A percentile compares a stretch with the other conserved stretches of the same genome.
Evolutionary conservation across 2,113 vertebrate genomes (phyloP).

Genomic region (Rhagologus leucostigma): DNA sequence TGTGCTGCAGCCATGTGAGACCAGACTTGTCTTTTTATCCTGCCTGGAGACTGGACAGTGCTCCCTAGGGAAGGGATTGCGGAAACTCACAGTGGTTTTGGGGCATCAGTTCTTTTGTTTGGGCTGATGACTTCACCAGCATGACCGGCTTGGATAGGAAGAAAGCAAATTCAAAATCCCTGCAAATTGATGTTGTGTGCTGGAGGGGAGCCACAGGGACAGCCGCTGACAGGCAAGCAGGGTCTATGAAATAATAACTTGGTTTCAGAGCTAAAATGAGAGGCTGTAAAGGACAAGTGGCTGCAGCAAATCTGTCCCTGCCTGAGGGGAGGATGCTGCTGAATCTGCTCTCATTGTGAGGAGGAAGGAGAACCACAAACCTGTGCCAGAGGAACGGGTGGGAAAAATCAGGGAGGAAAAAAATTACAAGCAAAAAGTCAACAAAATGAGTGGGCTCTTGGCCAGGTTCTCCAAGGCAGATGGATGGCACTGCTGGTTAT

Average conservation of each 20-base stretch:
- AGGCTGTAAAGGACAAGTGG: neutral
- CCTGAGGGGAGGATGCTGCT: neutral
- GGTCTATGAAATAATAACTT: neutral
- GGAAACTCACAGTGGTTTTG: neutral
- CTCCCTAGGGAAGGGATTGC: neutral
- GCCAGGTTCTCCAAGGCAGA: conserved; percentile 36
- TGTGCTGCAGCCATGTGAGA: neutral
- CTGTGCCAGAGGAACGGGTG: neutral
- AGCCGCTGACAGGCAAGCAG: neutral
- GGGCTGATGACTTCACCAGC: neutral
- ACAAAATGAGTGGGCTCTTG: neutral
- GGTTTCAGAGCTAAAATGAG: neutral
- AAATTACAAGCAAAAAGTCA: neutral
- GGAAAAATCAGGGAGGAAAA: neutral
- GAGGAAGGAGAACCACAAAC: neutral
- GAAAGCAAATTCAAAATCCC: neutral
- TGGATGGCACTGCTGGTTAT: conserved; percentile 39
- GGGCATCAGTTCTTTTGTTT: neutral
- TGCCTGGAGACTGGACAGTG: neutral
- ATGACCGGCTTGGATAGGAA: rapidly evolving
- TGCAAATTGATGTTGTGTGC: neutral
- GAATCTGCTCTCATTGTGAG: neutral
- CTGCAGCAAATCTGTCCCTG: neutral
- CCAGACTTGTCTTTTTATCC: neutral
- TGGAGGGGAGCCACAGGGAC: neutral